Base-by-base conservation (phyloP, 2,113 vertebrate genomes). In the Uria aalge region DNA sequence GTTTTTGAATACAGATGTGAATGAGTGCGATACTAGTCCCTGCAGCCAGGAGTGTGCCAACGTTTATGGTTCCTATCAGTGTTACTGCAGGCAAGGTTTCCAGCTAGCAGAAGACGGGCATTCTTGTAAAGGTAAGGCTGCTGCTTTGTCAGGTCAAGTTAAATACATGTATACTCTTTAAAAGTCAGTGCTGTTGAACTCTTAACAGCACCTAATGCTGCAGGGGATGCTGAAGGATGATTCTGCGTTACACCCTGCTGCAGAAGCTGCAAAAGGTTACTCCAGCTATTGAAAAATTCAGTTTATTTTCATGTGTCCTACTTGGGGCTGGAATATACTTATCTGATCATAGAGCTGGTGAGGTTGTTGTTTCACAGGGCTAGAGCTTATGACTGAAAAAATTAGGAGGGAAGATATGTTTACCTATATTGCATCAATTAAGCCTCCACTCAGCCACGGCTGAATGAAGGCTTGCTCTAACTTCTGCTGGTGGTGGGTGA, bases 1-100 rank as follows among this genome's bases (percentile, higher is more conserved):
- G 52, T 67, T 91, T 95, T 97, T 81, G 92, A 92, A 60, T 47
- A 17, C 97, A 99, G 99, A 99, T 84, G 86, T 99, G 86, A 99
- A 99, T 6, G 99, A 99, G 92, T 99, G 99, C 18, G 98, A 99
- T 40, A 92, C 95, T 38, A 98, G 93, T 41, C 99, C 98, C 38
- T 99, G 99, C 95, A 98, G 98, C 98, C 99, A 99, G 95, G 99
- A 99, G 78, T 99, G 99, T 20, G 99, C 99, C 96, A 99, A 99
- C 73, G 98, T 99, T 80, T 99, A 99, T 1, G 99, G 99, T 57
- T 99, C 99, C 53, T 99, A 99, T 91, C 99, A 99, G 95, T 99
- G 99, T 90, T 99, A 99, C 97, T 99, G 99, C 92, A 98, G 98
- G 76, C 98, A 99, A 90, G 99, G 99, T 19, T 99, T 99, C 97